These are phyloP conservation scores for Electrona antarctica DNA, from an alignment of 2,113 vertebrate species.

Conservation along the genomic window DNA sequence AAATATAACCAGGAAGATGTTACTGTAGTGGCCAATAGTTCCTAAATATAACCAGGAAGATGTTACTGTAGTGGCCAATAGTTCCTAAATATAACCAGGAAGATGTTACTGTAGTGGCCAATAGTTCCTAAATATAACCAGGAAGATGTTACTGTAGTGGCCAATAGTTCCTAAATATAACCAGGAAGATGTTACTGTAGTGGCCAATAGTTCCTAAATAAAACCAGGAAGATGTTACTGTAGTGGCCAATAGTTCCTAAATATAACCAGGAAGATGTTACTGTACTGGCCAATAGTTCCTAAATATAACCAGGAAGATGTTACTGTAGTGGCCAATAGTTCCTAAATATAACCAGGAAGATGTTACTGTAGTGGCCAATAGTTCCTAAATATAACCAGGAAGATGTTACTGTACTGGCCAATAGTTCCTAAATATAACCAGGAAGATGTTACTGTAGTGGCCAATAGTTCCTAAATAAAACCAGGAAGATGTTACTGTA, in stretches of 20 bases:
- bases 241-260: constrained; percentile 84
- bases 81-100: constrained; percentile 76
- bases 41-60: constrained; percentile 73
- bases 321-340: constrained; percentile 82
- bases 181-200: constrained; percentile 74
- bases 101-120: constrained; percentile 78
- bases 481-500: constrained; percentile 73
- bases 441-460: constrained; percentile 78
- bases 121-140: constrained; percentile 80
- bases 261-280: constrained; percentile 66
- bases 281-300: constrained; percentile 83
- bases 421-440: constrained; percentile 80
- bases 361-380: constrained; percentile 80
- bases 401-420: constrained; percentile 78
- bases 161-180: constrained; percentile 81
- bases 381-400: constrained; percentile 79
- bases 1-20: constrained; percentile 59
- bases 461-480: constrained; percentile 81
- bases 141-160: constrained; percentile 78
- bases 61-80: constrained; percentile 79
- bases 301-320: constrained; percentile 66
- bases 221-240: constrained; percentile 73
- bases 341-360: constrained; percentile 70
- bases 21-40: constrained; percentile 82
- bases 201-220: constrained; percentile 83